Percentiles rank a stretch among this genome's conserved stretches.
Conservation (phyloP, 2,888 invertebrate species). For the Caradrina clavipalpis region DNA sequence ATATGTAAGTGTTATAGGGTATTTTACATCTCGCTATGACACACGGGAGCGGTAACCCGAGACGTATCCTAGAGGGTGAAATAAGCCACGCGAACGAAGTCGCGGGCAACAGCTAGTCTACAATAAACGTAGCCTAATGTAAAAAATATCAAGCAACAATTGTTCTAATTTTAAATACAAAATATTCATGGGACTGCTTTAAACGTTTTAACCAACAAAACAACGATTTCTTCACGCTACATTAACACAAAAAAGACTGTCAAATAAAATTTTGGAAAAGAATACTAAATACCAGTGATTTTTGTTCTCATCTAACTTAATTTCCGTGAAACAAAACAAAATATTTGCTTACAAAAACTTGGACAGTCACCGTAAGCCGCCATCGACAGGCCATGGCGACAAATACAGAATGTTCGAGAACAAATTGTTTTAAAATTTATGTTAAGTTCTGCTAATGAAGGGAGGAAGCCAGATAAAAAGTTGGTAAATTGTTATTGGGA, state of each 20-base stretch:
- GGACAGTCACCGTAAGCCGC: conserved; percentile 29
- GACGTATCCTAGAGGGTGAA: too few relatives aligned
- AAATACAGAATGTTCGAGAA: conserved; percentile 34
- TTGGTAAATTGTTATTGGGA: conserved; percentile 5
- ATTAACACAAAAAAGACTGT: neutral
- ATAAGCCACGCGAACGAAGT: too few relatives aligned
- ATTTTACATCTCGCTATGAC: too few relatives aligned
- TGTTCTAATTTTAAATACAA: neutral
- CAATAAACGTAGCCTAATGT: too few relatives aligned
- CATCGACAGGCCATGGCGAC: conserved; percentile 41
- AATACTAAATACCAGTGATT: conserved; percentile 31
- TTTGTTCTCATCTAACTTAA: conserved; percentile 44
- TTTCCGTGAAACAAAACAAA: conserved; percentile 31
- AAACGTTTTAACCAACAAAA: neutral
- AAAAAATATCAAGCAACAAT: neutral
- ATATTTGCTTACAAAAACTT: conserved; percentile 32
- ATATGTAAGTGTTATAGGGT: too few relatives aligned
- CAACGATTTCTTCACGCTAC: neutral
- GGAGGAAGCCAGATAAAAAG: conserved; percentile 27
- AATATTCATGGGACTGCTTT: neutral
- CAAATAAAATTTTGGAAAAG: conserved; percentile 15
- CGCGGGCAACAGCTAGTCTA: too few relatives aligned
- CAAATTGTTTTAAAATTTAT: conserved; percentile 47
- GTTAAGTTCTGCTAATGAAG: conserved; percentile 40
- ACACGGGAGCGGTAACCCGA: too few relatives aligned